Evolutionary conservation across 2,888 invertebrate genomes (phyloP), one percentile per base, ranked within the genome.

Genomic region (Hirtodrosophila alboralis): DNA sequence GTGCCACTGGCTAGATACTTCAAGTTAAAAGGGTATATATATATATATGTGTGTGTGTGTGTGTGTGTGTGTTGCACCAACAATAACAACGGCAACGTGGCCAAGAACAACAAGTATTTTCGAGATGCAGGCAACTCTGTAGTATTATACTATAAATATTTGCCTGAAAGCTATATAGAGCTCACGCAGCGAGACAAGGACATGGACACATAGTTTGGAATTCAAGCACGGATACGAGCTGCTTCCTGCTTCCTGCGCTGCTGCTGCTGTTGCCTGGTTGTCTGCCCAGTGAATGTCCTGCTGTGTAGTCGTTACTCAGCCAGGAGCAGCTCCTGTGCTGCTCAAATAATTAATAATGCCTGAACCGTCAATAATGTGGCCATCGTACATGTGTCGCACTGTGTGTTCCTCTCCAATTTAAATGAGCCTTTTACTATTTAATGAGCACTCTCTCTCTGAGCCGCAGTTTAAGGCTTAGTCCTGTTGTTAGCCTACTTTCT

Each of bases 311-410:
- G 26, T 40, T 37, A 47, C 23, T 12, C 44, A 23, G 13, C 33
- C 33, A 27, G 45, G 28, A 10, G 33, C 8, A 30, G 34, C 18
- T n/a, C 18, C 8, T 26, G 41, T 37, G 53, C 67, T 52, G 27
- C 60, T 60, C 74, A 60, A 74, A 76, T 71, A 66, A 79, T 76
- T 76, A 71, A 76, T 66, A 74, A 59, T 61, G 62, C 56, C 57
- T 60, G 60, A 53, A 57, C 45, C 52, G 59, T 70, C 74, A 76
- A 76, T 70, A 79, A 64, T 73, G 75, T 56, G 73, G 36, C 41
- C 45, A 48, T 14, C 30, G 14, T 16, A 3, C 38, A 56, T 33
- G 33, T 43, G 12, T 27, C 34, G 21, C 8, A 10, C 14, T 5
- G 8, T n/a, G 18, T 23, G 4, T 8, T 21, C 21, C 13, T 41